Evolutionary conservation across 35 echinoderm and acorn worm genomes (phyloP).

Genomic region (Stichopus chloronotus): DNA sequence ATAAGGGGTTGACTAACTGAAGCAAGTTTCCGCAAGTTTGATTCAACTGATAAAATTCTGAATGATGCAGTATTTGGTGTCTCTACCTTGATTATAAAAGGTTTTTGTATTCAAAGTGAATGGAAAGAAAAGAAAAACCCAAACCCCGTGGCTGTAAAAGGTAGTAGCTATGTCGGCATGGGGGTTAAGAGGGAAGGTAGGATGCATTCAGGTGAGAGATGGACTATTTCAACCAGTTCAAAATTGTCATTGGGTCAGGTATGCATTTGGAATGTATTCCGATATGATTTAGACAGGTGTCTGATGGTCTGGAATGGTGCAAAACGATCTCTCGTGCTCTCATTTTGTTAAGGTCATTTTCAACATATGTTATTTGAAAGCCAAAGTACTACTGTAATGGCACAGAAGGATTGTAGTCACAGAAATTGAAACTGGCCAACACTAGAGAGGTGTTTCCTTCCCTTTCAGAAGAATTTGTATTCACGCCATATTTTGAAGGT

Average conservation of each 20-base stretch:
- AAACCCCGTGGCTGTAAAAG: too few species aligned
- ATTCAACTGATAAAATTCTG: constrained; percentile 22
- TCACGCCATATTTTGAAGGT: background rate
- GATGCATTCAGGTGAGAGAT: too few species aligned
- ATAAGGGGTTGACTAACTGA: constrained; percentile 18
- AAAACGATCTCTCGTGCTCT: too few species aligned
- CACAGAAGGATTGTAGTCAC: background rate
- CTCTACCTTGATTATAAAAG: constrained; percentile 51
- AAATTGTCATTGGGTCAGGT: too few species aligned
- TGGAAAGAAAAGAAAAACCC: background rate
- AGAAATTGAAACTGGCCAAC: background rate
- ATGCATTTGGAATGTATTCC: too few species aligned
- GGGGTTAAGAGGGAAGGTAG: too few species aligned
- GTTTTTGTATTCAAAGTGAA: constrained; percentile 40
- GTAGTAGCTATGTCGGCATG: too few species aligned
- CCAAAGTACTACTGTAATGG: background rate
- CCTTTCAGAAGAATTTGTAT: background rate
- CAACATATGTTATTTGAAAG: background rate
- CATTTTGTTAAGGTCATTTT: too few species aligned
- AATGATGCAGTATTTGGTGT: constrained; percentile 39
- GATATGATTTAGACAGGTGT: too few species aligned
- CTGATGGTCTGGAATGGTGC: too few species aligned
- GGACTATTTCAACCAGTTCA: too few species aligned
- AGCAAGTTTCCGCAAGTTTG: constrained; percentile 39
- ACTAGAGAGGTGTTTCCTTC: background rate